Percentiles rank a stretch among this genome's conserved stretches.
Conservation (phyloP, 2,888 invertebrate genomes). For the Phrixothrix hirtus region DNA sequence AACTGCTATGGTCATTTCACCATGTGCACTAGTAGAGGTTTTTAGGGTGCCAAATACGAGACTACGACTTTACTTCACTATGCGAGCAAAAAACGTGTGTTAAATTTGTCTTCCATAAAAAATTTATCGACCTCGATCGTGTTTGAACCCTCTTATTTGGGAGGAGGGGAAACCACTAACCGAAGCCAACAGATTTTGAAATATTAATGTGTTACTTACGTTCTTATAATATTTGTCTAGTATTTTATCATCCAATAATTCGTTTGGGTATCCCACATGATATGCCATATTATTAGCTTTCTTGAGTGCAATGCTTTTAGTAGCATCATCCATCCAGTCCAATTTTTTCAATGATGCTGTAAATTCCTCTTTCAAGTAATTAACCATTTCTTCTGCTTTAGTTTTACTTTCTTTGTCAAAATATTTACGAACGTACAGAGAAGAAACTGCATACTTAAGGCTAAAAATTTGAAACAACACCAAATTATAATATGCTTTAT, state of each 20-base stretch:
- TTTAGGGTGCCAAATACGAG: too few relatives aligned
- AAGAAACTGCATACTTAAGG: not conserved
- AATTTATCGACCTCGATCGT: too few relatives aligned
- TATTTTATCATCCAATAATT: conserved; percentile 62
- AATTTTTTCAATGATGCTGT: conserved; percentile 41
- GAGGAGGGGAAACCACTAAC: too few relatives aligned
- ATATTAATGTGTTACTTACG: too few relatives aligned
- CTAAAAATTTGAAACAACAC: too few relatives aligned
- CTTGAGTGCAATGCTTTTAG: conserved; percentile 44
- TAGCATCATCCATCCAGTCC: conserved; percentile 50
- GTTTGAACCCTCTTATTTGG: too few relatives aligned
- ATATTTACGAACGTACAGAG: conserved; percentile 75
- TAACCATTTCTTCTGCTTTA: conserved; percentile 43
- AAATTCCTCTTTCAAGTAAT: conserved; percentile 47
- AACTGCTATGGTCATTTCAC: too few relatives aligned
- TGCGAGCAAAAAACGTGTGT: too few relatives aligned
- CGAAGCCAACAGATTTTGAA: too few relatives aligned
- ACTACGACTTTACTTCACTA: too few relatives aligned
- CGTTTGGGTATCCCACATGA: conserved; percentile 58
- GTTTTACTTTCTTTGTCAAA: conserved; percentile 61
- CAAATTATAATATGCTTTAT: not conserved
- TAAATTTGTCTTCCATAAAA: too few relatives aligned
- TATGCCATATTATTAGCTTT: conserved; percentile 65
- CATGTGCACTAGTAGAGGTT: too few relatives aligned
- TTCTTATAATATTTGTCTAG: conserved; percentile 66